Percentiles rank a stretch among this genome's conserved stretches.
Evolutionary conservation across 2,888 invertebrate genomes (phyloP).

Genomic region (Fragum whitleyi): DNA sequence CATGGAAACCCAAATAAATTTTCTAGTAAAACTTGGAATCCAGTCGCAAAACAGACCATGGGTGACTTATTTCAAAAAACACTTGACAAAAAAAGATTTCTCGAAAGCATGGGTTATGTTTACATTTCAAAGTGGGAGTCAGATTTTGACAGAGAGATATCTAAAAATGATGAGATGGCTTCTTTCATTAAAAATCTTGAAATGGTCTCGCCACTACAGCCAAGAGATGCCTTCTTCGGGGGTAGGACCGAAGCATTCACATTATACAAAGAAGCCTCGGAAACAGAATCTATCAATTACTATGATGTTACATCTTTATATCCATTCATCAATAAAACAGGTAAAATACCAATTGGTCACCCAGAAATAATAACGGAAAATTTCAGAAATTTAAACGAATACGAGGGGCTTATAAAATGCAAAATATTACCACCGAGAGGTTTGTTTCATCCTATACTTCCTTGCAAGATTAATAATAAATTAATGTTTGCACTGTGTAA

Average conservation of each 20-base stretch:
- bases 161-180: conserved; percentile 46
- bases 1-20: conserved; percentile 42
- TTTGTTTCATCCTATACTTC: conserved; percentile 79
- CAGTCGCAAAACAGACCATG: conserved; percentile 47
- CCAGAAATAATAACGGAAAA: conserved; percentile 61
- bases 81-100: conserved; percentile 37
- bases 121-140: conserved; percentile 70
- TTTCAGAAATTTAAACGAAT: conserved; percentile 61
- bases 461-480: conserved; percentile 67
- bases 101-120: conserved; percentile 49
- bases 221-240: conserved; percentile 75
- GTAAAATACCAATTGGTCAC: conserved; percentile 71
- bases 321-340: conserved; percentile 71
- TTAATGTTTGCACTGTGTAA: conserved; percentile 23
- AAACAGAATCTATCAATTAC: conserved; percentile 67
- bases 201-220: conserved; percentile 59
- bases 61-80: conserved; percentile 48
- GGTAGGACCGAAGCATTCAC: conserved; percentile 71
- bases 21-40: conserved; percentile 48
- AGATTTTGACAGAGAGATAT: conserved; percentile 53
- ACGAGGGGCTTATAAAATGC: conserved; percentile 74
- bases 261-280: conserved; percentile 60
- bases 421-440: conserved; percentile 71
- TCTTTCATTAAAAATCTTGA: conserved; percentile 45
- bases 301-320: conserved; percentile 71